Evolutionary conservation across 2,888 invertebrate genomes (phyloP).

Genomic region (Corbicula japonica): DNA sequence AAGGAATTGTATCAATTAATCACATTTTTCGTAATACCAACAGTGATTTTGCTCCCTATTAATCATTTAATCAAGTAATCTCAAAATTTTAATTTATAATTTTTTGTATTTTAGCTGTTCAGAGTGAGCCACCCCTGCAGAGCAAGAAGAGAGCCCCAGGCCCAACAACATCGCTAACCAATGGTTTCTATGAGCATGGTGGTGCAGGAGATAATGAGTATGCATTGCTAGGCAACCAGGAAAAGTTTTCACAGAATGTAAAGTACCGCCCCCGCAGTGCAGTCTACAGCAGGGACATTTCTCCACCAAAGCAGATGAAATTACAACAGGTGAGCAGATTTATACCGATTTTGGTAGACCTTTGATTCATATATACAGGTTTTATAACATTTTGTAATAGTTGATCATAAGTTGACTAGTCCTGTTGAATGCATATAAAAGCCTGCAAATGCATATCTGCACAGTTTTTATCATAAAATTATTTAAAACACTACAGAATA

Average conservation of each 20-base stretch:
- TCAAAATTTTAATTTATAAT: too few relatives aligned
- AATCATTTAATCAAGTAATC: too few relatives aligned
- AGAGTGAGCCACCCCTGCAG: slow-evolving; percentile 82
- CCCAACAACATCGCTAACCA: slow-evolving; percentile 73
- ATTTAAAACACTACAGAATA: not conserved
- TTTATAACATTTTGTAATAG: not conserved
- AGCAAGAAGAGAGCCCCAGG: slow-evolving; percentile 80
- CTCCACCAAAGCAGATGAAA: slow-evolving; percentile 75
- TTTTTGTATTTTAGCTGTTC: slow-evolving; percentile 67
- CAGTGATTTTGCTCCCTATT: too few relatives aligned
- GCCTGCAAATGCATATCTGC: too few relatives aligned
- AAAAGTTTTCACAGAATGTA: slow-evolving; percentile 83
- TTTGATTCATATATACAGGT: too few relatives aligned
- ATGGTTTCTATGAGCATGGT: slow-evolving; percentile 70
- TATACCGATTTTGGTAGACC: too few relatives aligned
- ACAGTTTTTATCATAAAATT: not conserved
- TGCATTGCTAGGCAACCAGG: slow-evolving; percentile 83
- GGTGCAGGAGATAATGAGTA: slow-evolving; percentile 71
- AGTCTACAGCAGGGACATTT: slow-evolving; percentile 57
- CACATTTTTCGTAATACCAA: too few relatives aligned
- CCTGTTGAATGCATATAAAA: too few relatives aligned
- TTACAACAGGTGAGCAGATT: slow-evolving; percentile 52
- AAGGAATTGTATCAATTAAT: too few relatives aligned
- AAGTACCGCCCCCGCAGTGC: slow-evolving; percentile 73
- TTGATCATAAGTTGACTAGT: not conserved